Percentiles rank a stretch among this genome's conserved stretches.
Evolutionary conservation across 35 echinoderm and acorn worm genomes (phyloP).

Genomic region (Stichopus chloronotus): DNA sequence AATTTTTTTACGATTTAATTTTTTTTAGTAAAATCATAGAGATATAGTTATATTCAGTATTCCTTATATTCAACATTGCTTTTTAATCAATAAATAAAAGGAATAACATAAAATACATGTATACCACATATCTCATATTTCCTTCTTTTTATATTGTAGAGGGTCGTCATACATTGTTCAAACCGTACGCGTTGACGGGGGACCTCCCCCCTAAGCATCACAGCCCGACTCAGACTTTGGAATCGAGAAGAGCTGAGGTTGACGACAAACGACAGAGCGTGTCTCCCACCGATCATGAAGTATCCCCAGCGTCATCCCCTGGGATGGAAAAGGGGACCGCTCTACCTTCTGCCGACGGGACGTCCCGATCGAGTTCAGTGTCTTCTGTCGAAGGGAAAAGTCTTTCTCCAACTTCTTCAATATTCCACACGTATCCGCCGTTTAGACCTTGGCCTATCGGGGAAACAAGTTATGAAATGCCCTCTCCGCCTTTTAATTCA

Average conservation of each 20-base stretch:
- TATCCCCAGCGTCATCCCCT: not conserved
- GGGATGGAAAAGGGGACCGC: not conserved
- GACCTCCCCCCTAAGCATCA: constrained; percentile 39
- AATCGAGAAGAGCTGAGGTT: not conserved
- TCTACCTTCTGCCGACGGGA: not conserved
- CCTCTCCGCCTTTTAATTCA: constrained; percentile 86
- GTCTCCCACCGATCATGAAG: not conserved
- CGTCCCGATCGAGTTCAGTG: constrained; percentile 1
- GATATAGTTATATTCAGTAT: too few species aligned
- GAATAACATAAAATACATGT: too few species aligned
- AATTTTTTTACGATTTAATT: too few species aligned
- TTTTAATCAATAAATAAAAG: too few species aligned
- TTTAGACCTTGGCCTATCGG: constrained; percentile 68
- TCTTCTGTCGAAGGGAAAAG: constrained; percentile 42
- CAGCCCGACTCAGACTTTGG: constrained; percentile 38
- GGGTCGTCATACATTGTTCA: not conserved
- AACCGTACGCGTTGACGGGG: not conserved
- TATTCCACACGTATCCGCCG: not conserved
- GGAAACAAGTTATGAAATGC: constrained; percentile 83
- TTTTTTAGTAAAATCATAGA: too few species aligned
- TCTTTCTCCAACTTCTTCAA: not conserved
- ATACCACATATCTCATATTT: too few species aligned
- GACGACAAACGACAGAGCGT: not conserved
- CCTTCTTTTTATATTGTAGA: not conserved
- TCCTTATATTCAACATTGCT: too few species aligned